Percentiles rank a stretch among this genome's conserved stretches.
These are phyloP conservation scores for Coptotermes formosanus DNA, from an alignment of 1,140 invertebrate species.

Conservation along the genomic window DNA sequence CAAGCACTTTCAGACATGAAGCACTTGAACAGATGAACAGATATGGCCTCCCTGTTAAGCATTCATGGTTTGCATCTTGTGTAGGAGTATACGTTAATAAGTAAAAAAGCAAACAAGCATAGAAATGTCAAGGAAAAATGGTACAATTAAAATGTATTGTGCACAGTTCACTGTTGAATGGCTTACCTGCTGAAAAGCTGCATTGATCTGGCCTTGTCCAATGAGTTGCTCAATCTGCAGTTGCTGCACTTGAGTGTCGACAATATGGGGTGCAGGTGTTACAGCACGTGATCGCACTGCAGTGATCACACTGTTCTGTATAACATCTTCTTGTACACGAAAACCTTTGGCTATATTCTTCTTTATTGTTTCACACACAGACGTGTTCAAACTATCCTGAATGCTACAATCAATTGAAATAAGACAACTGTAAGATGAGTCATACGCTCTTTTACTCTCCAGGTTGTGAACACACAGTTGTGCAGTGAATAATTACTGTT, in stretches of 20 bases:
- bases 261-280: conserved; percentile 60
- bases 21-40: no score
- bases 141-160: not conserved
- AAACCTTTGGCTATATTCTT: conserved; percentile 59
- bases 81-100: no score
- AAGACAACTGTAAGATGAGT: no score
- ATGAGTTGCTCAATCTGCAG: conserved; percentile 73
- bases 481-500: no score
- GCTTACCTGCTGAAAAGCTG: conserved; percentile 73
- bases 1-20: no score
- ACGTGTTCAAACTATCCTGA: conserved; percentile 43
- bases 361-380: conserved; percentile 48
- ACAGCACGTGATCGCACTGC: conserved; percentile 66
- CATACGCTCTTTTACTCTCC: no score
- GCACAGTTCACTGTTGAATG: not conserved
- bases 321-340: conserved; percentile 56
- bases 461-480: no score
- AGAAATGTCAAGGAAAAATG: no score
- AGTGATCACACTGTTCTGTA: conserved; percentile 57
- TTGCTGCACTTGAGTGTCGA: conserved; percentile 62
- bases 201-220: conserved; percentile 71
- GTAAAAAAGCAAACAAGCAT: no score
- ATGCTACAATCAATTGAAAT: conserved; percentile 42
- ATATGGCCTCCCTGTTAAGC: no score
- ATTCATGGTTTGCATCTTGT: no score